phyloP scores from a whole-genome alignment of 2,113 vertebrate genomes.

The Odobenus rosmarus region DNA sequence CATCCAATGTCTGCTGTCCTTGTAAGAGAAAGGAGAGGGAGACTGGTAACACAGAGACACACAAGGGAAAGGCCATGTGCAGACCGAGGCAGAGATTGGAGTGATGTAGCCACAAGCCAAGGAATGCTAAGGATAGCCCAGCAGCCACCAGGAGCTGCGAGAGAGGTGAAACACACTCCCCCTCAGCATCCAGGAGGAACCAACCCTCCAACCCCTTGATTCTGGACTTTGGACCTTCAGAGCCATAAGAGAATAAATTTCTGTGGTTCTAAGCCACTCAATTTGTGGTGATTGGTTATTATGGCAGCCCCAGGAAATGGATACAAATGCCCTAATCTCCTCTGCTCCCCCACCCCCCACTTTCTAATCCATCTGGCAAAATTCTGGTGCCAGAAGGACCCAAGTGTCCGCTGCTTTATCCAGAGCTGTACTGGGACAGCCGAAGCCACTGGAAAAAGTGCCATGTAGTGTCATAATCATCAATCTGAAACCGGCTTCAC shows the following conservation, averaged over 20 bases:
- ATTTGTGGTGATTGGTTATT: neutral
- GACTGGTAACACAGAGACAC: neutral
- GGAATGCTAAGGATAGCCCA: neutral
- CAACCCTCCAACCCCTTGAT: neutral
- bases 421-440: too few species aligned
- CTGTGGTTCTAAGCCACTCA: neutral
- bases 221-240: neutral
- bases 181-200: neutral
- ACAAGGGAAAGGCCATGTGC: accelerated
- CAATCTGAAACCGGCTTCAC: neutral
- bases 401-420: neutral
- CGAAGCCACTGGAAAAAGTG: neutral
- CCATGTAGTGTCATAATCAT: neutral
- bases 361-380: neutral
- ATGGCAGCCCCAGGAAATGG: neutral
- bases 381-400: neutral
- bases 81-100: neutral
- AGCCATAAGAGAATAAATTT: neutral
- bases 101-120: neutral
- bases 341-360: neutral
- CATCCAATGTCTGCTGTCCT: neutral
- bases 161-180: neutral
- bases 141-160: neutral
- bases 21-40: neutral
- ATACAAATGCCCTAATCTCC: neutral